Evolutionary conservation across 2,888 invertebrate genomes (phyloP).

Genomic region (Pterostichus niger): DNA sequence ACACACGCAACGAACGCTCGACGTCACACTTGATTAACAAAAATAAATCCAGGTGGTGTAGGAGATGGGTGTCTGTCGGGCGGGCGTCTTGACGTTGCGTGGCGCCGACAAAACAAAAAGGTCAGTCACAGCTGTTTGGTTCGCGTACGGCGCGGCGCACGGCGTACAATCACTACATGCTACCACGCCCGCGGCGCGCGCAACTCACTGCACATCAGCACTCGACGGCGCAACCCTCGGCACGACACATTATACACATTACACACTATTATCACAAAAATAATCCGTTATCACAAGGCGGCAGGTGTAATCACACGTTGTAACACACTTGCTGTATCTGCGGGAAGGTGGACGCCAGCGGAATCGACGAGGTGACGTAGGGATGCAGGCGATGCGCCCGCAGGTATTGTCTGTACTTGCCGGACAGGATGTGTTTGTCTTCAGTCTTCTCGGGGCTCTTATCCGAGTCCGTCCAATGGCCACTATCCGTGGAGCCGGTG

Average conservation of each 20-base stretch:
- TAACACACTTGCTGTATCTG: slow-evolving; percentile 82
- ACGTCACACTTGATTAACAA: slow-evolving; percentile 10
- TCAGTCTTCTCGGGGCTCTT: slow-evolving; percentile 74
- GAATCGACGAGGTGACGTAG: slow-evolving; percentile 78
- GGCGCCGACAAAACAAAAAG: slow-evolving; percentile 62
- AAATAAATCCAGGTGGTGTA: slow-evolving; percentile 11
- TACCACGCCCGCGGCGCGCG: slow-evolving; percentile 64
- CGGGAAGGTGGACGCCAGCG: slow-evolving; percentile 78
- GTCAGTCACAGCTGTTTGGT: slow-evolving; percentile 66
- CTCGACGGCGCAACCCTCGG: slow-evolving; percentile 32
- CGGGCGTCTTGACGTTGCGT: slow-evolving; percentile 17
- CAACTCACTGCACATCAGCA: slow-evolving; percentile 52
- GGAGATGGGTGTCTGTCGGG: no score
- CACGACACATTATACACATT: slow-evolving; percentile 74
- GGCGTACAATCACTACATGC: slow-evolving; percentile 65
- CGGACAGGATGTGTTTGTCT: slow-evolving; percentile 76
- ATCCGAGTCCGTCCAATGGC: slow-evolving; percentile 75
- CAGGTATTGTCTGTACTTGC: slow-evolving; percentile 81
- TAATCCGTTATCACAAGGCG: slow-evolving; percentile 69
- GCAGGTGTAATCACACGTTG: slow-evolving; percentile 79
- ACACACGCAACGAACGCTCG: slow-evolving; percentile 2
- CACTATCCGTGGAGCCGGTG: slow-evolving; percentile 74
- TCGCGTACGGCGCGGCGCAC: slow-evolving; percentile 55
- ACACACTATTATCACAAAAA: slow-evolving; percentile 78
- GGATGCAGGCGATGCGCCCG: slow-evolving; percentile 81